These are phyloP conservation scores for Cladorhizidae sp. DNA, from an alignment of 37 sponge, comb jelly and placozoan species.

Conservation along the genomic window DNA sequence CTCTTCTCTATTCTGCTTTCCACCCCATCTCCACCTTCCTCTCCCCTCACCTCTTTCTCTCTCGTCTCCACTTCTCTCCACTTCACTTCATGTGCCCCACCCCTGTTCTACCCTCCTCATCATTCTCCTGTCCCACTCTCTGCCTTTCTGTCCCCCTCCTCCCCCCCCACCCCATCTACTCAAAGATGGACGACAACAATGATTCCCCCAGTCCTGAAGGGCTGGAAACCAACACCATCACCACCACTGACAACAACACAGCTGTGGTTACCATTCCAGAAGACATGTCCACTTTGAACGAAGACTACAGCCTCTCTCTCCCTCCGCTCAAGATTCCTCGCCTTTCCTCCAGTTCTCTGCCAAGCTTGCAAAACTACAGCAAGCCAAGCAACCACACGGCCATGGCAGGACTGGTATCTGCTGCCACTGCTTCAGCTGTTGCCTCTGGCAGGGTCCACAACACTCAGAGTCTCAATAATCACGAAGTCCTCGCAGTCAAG, in stretches of 20 bases:
- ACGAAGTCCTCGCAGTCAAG: slow-evolving; percentile 57
- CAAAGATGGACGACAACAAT: not conserved
- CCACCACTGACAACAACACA: not conserved
- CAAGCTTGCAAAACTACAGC: not conserved
- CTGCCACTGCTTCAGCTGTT: not conserved
- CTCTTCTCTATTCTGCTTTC: too few species aligned
- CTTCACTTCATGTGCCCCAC: too few species aligned
- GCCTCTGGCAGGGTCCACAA: not conserved
- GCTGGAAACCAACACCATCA: not conserved
- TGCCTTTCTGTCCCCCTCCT: too few species aligned
- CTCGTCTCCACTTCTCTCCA: too few species aligned
- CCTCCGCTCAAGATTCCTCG: slow-evolving; percentile 25
- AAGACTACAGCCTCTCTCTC: not conserved
- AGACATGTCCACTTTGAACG: not conserved
- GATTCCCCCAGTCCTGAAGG: not conserved
- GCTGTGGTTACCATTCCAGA: slow-evolving; percentile 35
- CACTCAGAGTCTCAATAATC: slow-evolving; percentile 15
- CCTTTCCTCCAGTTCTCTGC: slow-evolving; percentile 7
- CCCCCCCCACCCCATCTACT: too few species aligned
- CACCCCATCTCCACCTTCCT: too few species aligned
- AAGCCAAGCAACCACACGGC: not conserved
- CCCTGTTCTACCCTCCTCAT: too few species aligned
- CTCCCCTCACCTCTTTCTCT: not conserved
- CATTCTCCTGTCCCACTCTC: too few species aligned
- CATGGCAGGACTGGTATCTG: not conserved